These are phyloP conservation scores for Euphonia xanthogaster DNA, from an alignment of 2,797 vertebrate genomes.

Conservation along the genomic window DNA sequence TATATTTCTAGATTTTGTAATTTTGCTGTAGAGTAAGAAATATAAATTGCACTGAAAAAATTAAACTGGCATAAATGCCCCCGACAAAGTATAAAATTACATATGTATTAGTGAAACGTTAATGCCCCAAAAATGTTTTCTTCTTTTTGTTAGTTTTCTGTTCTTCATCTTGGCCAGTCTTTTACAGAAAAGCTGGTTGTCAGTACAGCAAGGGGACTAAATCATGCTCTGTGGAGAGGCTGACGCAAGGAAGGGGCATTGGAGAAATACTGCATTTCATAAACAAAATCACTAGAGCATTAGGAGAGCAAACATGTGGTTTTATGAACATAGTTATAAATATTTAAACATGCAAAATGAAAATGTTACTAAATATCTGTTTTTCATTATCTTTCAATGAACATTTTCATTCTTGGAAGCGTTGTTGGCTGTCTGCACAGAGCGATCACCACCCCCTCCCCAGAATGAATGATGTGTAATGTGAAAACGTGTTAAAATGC, in stretches of 20 bases:
- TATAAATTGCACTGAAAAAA: background rate
- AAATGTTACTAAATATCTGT: conserved; percentile 77
- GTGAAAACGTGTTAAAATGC: conserved; percentile 51
- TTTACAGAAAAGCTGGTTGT: background rate
- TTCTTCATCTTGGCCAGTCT: conserved; percentile 27
- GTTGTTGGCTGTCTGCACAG: conserved; percentile 56
- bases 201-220: background rate
- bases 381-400: conserved; percentile 72
- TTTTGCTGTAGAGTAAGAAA: background rate
- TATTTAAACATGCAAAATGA: conserved; percentile 80
- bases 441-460: background rate
- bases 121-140: background rate
- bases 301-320: conserved; percentile 69
- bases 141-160: conserved; percentile 39
- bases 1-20: background rate
- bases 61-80: background rate
- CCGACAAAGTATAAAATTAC: background rate
- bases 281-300: conserved; percentile 66
- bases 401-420: conserved; percentile 66
- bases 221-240: conserved; percentile 27
- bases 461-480: conserved; percentile 22
- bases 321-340: conserved; percentile 75
- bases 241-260: conserved; percentile 39
- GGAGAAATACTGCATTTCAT: conserved; percentile 77
- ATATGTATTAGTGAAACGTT: background rate